Evolutionary conservation across 2,113 vertebrate species (phyloP), one percentile per base, ranked within the genome.

Genomic region (Amphiprion ocellaris): DNA sequence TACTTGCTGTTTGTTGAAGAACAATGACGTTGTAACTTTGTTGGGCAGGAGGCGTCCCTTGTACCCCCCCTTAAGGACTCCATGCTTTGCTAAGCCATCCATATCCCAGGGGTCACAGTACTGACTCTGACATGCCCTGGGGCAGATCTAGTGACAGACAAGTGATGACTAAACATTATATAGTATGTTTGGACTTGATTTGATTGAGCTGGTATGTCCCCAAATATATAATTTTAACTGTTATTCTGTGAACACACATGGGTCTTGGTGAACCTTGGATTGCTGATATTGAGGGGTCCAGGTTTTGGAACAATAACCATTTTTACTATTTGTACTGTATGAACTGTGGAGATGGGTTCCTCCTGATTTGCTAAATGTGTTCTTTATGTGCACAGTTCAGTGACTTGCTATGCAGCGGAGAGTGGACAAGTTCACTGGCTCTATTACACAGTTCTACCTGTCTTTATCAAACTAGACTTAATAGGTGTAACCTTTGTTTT

Each of bases 401-500:
- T 55, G 65, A 54, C 6, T 30, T 30, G 30, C 2, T 73, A 37
- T 55, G 59, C 47, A 37, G 50, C 16, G 30, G 10, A 50, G 11
- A 23, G 23, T 58, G 62, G 71, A 64, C 19, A 21, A 55, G 58
- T 23, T 49, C 2, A 33, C 28, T 39, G 17, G 49, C 69, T 24
- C 71, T 56, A 73, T 58, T 56, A 75, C 67, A 71, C 56, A 47
- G 53, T 24, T 69, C 53, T 12, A 33, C 37, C 58, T 76, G 53
- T 60, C 60, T 59, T 74, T 64, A 73, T 79, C 53, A 47, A 73
- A 46, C 49, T 9, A 10, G 44, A 68, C 55, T 77, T 84, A 73
- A 74, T 73, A 77, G 52, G 26, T 53, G 23, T 77, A 73, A 69
- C 55, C 68, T 70, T 67, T 73, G 59, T 69, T 78, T 79, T 56